Percentiles rank a stretch among this genome's conserved stretches.
phyloP scores from a whole-genome alignment of 2,888 invertebrate species.

The Xestia c-nigrum region DNA sequence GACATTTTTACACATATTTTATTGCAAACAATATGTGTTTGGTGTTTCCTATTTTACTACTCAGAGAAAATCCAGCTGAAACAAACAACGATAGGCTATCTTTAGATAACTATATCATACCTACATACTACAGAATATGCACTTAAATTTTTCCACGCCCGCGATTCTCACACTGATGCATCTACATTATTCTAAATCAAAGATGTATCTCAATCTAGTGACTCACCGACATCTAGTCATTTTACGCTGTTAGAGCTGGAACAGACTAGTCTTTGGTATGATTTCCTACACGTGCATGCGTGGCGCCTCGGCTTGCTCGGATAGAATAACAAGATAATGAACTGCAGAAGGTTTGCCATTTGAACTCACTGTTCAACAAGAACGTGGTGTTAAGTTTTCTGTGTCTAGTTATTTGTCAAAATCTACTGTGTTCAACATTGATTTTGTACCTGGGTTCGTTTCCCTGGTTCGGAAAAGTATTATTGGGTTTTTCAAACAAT shows the following conservation, averaged over 20 bases:
- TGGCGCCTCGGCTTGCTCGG: constrained; percentile 41
- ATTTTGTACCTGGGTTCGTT: too few species aligned
- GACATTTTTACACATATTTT: too few species aligned
- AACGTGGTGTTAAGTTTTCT: background rate
- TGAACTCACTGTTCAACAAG: background rate
- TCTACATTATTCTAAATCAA: constrained; percentile 18
- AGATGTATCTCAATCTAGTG: constrained; percentile 34
- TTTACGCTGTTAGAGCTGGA: constrained; percentile 49
- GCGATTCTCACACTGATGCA: constrained; percentile 54
- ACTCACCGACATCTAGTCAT: constrained; percentile 48
- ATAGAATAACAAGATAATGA: background rate
- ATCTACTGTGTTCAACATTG: too few species aligned
- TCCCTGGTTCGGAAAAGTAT: background rate
- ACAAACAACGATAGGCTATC: background rate
- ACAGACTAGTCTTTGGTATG: constrained; percentile 55
- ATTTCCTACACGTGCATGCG: constrained; percentile 55
- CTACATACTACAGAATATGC: background rate
- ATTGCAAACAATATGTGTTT: too few species aligned
- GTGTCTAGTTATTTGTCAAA: background rate
- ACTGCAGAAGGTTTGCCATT: constrained; percentile 20
- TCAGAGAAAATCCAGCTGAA: too few species aligned
- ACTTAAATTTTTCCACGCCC: constrained; percentile 19
- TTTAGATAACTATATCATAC: background rate
- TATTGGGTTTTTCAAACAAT: background rate
- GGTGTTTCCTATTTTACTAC: too few species aligned